Evolutionary conservation across 1,140 invertebrate species (phyloP), one percentile per base, ranked within the genome.

Genomic region (Amyelois transitella): DNA sequence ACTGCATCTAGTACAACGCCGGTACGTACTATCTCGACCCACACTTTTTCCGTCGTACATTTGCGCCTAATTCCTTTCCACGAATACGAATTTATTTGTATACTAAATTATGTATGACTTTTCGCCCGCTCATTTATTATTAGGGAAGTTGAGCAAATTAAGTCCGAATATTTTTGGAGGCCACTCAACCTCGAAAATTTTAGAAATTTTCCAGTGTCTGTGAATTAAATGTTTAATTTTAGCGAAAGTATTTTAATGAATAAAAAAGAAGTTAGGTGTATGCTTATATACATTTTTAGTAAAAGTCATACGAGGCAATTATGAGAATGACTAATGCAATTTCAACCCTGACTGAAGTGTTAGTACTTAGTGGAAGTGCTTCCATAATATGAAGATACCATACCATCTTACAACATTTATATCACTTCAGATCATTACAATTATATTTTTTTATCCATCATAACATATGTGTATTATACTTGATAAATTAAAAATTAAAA

Each of bases 51-150:
- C 24, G 28, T n/a, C 55, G 25, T 32, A 32, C 8, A 32, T 32
- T 32, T 14, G 8, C n/a, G 43, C 43, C 20, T 20, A 45, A 38
- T 51, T 49, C 25, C 12, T 50, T 51, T 12, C 43, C 17, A 18
- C 38, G 21, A 18, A 18, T 43, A 12, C 18, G 45, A 48, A 38
- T 38, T 38, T 12, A 20, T 18, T 24, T 28, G 8, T 2, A 45
- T 10, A 6, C 10, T 64, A 62, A 73, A 65, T 65, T 74, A 63
- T 72, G 60, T 66, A 72, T 61, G 62, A 69, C 49, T 65, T 62
- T 54, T 25, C 52, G 44, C 28, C 55, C 51, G 51, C 61, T 65
- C 67, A 75, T 77, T 69, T 65, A 72, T 68, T 70, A 71, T 75
- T 66, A 61, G 22, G 17, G 17, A 17, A n/a, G 14, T 43, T 10